Percentiles rank a stretch among this genome's conserved stretches.
phyloP scores from a whole-genome alignment of 1,140 invertebrate species.

The Alviniconcha marisindica region DNA sequence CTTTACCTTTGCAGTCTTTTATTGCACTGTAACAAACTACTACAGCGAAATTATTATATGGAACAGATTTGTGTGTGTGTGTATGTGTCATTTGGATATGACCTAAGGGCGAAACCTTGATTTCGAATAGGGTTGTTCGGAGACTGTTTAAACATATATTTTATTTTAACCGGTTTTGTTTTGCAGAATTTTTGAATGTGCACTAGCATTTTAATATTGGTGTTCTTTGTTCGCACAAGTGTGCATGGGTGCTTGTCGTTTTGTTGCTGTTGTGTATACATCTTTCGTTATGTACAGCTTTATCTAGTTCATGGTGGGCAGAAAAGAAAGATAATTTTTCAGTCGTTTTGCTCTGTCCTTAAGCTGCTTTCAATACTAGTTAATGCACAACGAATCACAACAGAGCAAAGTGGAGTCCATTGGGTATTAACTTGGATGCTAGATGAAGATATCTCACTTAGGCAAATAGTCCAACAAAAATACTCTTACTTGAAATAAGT shows the following conservation, averaged over 20 bases:
- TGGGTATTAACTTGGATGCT: not conserved
- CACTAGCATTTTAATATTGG: too few species aligned
- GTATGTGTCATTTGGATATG: too few species aligned
- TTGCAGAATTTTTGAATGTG: too few species aligned
- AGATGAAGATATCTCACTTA: not conserved
- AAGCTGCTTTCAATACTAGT: slow-evolving; percentile 8
- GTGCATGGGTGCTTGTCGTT: slow-evolving; percentile 23
- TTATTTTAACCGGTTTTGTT: too few species aligned
- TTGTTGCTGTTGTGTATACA: not conserved
- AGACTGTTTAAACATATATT: too few species aligned
- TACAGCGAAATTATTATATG: too few species aligned
- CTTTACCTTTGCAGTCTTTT: too few species aligned
- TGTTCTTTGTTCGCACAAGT: not conserved
- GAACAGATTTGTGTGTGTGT: too few species aligned
- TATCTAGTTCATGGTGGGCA: not conserved
- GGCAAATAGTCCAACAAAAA: not conserved
- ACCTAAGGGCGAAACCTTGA: too few species aligned
- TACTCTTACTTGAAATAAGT: not conserved
- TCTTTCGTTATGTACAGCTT: not conserved
- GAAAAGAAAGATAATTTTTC: too few species aligned
- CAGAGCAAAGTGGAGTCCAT: not conserved
- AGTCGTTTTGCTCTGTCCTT: not conserved
- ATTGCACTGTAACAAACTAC: too few species aligned
- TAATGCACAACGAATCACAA: slow-evolving; percentile 21
- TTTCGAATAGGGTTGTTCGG: too few species aligned